Evolutionary conservation across 2,113 vertebrate genomes (phyloP), one percentile per base, ranked within the genome.

Genomic region (Lepisosteus oculatus): DNA sequence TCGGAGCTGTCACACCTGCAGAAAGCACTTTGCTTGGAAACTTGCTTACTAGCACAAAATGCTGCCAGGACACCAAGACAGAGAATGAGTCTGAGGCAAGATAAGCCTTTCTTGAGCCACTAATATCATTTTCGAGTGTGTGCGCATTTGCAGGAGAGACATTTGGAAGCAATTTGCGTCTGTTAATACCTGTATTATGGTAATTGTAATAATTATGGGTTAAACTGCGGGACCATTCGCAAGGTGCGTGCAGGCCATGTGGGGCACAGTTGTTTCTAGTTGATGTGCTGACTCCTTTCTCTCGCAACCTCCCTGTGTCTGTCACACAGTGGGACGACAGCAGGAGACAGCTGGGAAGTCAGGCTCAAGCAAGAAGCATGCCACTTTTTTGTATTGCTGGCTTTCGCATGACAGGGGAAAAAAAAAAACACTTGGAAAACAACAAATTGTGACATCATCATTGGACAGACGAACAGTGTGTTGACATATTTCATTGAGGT

Each of bases 181-280:
- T 86, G 88, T 91, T 92, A 90, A 90, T 86, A 89, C 89, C 86
- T 85, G 84, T 86, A 89, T 91, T 88, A 90, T 88, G 88, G 88
- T 86, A 91, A 90, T 91, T 90, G 85, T 89, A 14, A 85, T 86
- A 91, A 92, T 91, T 89, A 91, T 77, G 86, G 90, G 87, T 91
- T 90, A 91, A 91, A 91, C 84, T 88, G 82, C 76, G 81, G 80
- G 82, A 91, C 85, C 85, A 84, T 78, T 83, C 72, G 59, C 72
- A 80, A 85, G 85, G 86, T 84, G 85, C 84, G 85, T 79, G 78
- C 73, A 72, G 77, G 76, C 75, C 78, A 67, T n/a, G 65, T 51
- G 65, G 43, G 65, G 62, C 14, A 57, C 56, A 14, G 17, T 41
- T 6, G 3, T 56, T 67, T 67, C 43, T 41, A 56, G 15, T 12